A percentile compares a stretch with the other conserved stretches of the same genome.
phyloP scores from a whole-genome alignment of 2,797 vertebrate species.

The Cephalopachus bancanus region DNA sequence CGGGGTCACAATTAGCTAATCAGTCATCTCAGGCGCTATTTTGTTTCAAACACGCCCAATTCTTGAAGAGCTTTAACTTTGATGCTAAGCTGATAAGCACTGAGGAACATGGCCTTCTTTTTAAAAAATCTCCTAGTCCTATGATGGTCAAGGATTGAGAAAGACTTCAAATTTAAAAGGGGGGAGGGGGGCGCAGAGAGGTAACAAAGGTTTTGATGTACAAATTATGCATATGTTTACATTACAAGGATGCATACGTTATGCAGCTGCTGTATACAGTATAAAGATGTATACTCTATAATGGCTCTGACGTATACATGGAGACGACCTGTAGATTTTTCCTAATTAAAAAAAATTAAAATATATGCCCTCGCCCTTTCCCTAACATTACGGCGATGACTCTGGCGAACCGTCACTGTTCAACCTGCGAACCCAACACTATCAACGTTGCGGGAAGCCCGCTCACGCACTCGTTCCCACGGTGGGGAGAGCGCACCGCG shows the following conservation, averaged over 20 bases:
- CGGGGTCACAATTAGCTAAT: background rate
- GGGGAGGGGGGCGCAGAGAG: accelerated
- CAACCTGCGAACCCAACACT: too few relatives aligned
- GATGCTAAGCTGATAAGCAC: accelerated
- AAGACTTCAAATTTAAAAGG: background rate
- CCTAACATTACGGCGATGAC: background rate
- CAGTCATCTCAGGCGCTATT: accelerated
- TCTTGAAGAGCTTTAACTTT: background rate
- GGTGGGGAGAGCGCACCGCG: too few relatives aligned
- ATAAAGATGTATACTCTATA: background rate
- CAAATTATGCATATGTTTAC: too few relatives aligned
- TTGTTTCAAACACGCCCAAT: accelerated
- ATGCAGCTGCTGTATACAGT: too few relatives aligned
- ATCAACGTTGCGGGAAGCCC: background rate
- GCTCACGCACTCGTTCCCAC: background rate
- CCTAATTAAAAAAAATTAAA: too few relatives aligned
- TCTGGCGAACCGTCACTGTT: background rate
- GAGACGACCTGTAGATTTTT: too few relatives aligned
- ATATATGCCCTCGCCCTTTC: background rate
- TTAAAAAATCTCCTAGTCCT: background rate
- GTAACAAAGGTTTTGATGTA: too few relatives aligned
- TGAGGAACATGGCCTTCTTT: background rate
- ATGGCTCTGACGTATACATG: background rate
- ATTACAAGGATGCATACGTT: too few relatives aligned
- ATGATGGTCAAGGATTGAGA: background rate